Evolutionary conservation across 2,888 invertebrate genomes (phyloP).

Genomic region (Drosophila neotestacea): DNA sequence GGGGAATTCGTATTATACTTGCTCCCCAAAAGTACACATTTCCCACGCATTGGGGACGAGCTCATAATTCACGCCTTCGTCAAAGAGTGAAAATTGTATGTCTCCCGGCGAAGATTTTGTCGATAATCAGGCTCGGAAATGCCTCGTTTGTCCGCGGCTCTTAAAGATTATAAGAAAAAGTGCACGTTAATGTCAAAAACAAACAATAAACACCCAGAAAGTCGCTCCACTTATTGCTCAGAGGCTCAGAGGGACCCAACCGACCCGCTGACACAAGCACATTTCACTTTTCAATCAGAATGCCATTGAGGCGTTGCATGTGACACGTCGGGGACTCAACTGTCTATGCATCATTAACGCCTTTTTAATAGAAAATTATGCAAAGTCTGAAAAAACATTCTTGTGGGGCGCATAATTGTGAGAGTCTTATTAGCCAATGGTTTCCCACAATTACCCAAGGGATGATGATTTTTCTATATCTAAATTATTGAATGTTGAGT

Average conservation of each 20-base stretch:
- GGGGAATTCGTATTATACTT: background rate
- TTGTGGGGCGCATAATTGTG: constrained; percentile 18
- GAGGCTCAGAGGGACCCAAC: constrained; percentile 8
- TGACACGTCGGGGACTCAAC: constrained; percentile 65
- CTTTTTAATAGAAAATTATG: constrained; percentile 51
- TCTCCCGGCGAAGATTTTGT: constrained; percentile 50
- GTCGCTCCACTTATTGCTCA: constrained; percentile 6
- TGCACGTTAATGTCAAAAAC: constrained; percentile 50
- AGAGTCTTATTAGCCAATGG: constrained; percentile 25
- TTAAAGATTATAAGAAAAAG: constrained; percentile 55
- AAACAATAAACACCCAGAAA: constrained; percentile 56
- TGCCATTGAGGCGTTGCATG: constrained; percentile 76
- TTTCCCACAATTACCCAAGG: constrained; percentile 34
- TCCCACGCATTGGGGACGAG: constrained; percentile 75
- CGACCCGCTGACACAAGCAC: constrained; percentile 50
- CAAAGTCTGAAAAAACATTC: constrained; percentile 16
- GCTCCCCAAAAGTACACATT: constrained; percentile 5
- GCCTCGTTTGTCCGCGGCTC: constrained; percentile 72
- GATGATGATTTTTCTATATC: background rate
- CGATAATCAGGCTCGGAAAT: constrained; percentile 74
- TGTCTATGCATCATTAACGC: constrained; percentile 66
- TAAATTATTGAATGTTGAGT: background rate
- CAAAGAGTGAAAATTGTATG: constrained; percentile 20
- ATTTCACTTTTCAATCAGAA: constrained; percentile 79
- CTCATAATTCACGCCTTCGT: constrained; percentile 61